Conservation (phyloP, 1,140 invertebrate species). For the Trichonephila clavipes region DNA sequence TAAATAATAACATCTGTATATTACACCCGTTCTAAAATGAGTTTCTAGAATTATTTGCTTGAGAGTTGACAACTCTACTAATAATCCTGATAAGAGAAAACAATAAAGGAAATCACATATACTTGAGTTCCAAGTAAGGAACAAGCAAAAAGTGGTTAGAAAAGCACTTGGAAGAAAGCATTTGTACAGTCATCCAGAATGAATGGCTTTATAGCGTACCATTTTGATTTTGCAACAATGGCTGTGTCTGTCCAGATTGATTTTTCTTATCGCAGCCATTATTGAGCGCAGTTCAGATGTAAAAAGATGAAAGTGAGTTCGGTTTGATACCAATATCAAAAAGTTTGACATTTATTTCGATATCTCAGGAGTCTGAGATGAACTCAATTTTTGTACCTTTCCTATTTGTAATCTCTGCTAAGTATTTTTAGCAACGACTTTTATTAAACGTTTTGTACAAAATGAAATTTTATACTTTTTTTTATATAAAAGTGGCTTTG, state of each 20-base stretch:
- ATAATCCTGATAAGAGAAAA: background rate
- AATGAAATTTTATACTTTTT: no score
- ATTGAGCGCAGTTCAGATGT: background rate
- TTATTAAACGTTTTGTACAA: no score
- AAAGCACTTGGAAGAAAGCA: conserved; percentile 1
- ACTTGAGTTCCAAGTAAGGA: background rate
- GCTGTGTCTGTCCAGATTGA: background rate
- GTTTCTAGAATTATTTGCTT: background rate
- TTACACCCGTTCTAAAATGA: background rate
- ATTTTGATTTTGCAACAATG: conserved; percentile 17
- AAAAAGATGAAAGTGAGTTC: background rate
- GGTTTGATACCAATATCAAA: background rate
- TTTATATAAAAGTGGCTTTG: no score
- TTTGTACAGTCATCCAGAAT: background rate
- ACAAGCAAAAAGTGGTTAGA: background rate
- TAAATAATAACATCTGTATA: background rate
- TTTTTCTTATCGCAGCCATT: conserved; percentile 4
- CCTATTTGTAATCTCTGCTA: no score
- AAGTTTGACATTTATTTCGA: background rate
- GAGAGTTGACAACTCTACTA: conserved; percentile 8
- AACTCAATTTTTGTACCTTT: no score
- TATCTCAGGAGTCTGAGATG: background rate
- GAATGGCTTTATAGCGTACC: conserved; percentile 13
- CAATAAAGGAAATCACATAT: conserved; percentile 5
- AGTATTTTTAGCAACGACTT: no score